Evolutionary conservation across 2,797 vertebrate genomes (phyloP).

Genomic region (Mormyrops boulengeri): DNA sequence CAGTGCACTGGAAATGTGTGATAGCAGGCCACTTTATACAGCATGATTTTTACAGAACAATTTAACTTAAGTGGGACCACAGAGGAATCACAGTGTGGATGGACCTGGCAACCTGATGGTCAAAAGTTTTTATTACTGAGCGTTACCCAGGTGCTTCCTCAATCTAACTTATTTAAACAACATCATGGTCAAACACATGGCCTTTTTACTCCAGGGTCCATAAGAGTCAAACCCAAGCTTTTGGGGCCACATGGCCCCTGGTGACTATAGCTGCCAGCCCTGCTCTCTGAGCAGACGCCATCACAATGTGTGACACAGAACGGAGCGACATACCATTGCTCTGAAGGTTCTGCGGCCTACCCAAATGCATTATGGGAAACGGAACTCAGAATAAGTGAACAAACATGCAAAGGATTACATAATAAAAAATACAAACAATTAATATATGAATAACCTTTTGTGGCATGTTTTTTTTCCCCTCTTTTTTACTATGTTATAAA

Average conservation of each 20-base stretch:
- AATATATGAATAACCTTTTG: background rate
- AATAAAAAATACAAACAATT: background rate
- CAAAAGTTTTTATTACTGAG: background rate
- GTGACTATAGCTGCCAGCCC: background rate
- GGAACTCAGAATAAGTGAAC: background rate
- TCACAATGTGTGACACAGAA: background rate
- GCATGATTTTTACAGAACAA: background rate
- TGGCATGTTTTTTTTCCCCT: background rate
- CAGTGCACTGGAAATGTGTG: background rate
- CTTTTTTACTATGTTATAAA: background rate
- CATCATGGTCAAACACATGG: background rate
- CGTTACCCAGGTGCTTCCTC: background rate
- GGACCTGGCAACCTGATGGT: background rate
- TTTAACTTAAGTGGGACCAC: background rate
- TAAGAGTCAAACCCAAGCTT: background rate
- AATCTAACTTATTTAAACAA: background rate
- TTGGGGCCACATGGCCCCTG: background rate
- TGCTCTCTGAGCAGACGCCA: background rate
- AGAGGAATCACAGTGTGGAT: background rate
- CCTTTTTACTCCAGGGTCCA: background rate
- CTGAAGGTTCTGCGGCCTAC: background rate
- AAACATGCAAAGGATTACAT: background rate
- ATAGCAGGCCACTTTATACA: background rate
- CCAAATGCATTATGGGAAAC: background rate
- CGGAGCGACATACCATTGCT: background rate